Evolutionary conservation across 64 coral and sea anemone species (phyloP).

Genomic region (Anthopleura sola): DNA sequence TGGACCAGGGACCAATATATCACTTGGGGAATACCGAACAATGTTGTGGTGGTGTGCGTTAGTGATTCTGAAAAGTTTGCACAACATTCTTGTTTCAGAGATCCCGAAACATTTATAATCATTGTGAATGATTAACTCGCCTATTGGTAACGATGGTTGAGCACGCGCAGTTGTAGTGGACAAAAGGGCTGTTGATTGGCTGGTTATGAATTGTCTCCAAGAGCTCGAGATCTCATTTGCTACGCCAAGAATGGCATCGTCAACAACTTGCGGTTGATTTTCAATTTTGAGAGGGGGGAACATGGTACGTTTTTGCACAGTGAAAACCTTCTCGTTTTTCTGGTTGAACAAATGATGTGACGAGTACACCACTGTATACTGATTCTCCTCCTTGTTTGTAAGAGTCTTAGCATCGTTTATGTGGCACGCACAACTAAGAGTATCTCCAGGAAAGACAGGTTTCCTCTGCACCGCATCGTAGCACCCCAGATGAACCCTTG

Average conservation of each 20-base stretch:
- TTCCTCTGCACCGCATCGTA: conserved; percentile 10
- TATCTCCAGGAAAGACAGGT: conserved; percentile 38
- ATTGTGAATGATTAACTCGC: conserved; percentile 24
- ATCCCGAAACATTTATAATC: conserved; percentile 42
- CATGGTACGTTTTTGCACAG: conserved; percentile 38
- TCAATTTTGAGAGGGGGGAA: conserved; percentile 26
- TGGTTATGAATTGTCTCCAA: conserved; percentile 16
- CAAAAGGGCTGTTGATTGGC: conserved; percentile 14
- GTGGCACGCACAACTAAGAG: conserved; percentile 19
- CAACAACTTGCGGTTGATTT: neutral
- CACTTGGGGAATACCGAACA: conserved; percentile 33
- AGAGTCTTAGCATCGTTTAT: neutral
- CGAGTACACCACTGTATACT: conserved; percentile 28
- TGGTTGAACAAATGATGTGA: conserved; percentile 30
- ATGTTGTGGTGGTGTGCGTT: conserved; percentile 49
- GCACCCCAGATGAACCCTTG: conserved; percentile 45
- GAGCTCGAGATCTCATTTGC: neutral
- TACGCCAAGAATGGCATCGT: neutral
- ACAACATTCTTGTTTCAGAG: conserved; percentile 32
- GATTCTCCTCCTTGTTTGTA: neutral
- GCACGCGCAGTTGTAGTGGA: neutral
- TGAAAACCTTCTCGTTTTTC: conserved; percentile 14
- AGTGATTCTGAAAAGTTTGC: conserved; percentile 37
- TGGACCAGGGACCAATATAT: conserved; percentile 39
- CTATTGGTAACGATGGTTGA: conserved; percentile 17